Evolutionary conservation across 2,113 vertebrate genomes (phyloP), one percentile per base, ranked within the genome.

Genomic region (Crypturellus undulatus): DNA sequence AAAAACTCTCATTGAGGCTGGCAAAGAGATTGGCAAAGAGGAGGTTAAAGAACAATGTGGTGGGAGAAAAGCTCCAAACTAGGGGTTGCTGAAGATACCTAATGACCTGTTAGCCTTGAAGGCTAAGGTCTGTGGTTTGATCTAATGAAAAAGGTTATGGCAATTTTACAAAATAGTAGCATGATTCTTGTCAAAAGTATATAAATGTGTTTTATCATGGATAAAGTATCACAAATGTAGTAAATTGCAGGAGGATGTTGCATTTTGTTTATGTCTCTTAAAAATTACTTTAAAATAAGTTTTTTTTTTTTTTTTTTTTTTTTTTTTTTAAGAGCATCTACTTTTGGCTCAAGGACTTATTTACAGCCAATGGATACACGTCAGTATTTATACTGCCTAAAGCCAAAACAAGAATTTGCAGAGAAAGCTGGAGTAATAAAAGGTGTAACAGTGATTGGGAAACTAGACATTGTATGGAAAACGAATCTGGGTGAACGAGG

Each of bases 401-500:
- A 99, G 91, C 99, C 99, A 25, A 99, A 99, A 92, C 98, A 99
- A 9, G 99, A 99, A 96, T 99, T 99, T 91, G 99, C 99, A 11
- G 99, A 99, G 98, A 99, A 99, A 97, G 99, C 99, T 45, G 99
- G 99, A 51, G 98, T 99, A 94, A 99, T 99, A 94, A 99, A 99
- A 92, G 99, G 99, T 12, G 99, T 99, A 90, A 99, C 99, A 2
- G 99, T 99, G 42, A 99, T 99, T 24, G 99, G 99, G 45, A 99
- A 99, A 94, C 93, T 99, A n/a, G 99, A 99, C 96, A 99, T 99
- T 38, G 99, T 99, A 10, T 99, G 99, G 99, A 99, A 99, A 97
- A 99, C 99, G 80, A 99, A 99, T 59, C 97, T 99, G 40, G 99
- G 99, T 71, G 99, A 99, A 97, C 97, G 98, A 76, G 99, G 99